These are phyloP conservation scores for Tragelaphus eurycerus DNA, from an alignment of 2,797 vertebrate species.

Conservation along the genomic window DNA sequence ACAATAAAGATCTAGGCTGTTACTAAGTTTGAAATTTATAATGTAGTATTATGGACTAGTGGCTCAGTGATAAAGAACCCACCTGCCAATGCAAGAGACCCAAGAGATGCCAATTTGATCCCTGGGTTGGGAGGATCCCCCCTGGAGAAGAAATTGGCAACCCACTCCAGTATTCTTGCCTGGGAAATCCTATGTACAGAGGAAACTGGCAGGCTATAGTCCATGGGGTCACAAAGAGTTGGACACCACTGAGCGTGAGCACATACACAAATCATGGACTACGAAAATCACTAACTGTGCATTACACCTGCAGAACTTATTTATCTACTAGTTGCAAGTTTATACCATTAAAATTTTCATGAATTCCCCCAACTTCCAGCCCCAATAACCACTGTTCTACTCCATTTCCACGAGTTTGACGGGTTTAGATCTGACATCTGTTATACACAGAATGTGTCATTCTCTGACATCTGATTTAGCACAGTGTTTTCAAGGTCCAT, in stretches of 20 bases:
- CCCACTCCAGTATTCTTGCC: not conserved
- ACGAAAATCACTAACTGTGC: not conserved
- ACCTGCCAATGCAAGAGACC: not conserved
- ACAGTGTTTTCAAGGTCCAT: not conserved
- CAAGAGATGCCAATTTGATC: not conserved
- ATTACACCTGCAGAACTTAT: not conserved
- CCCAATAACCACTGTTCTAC: not conserved
- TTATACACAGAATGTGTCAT: not conserved
- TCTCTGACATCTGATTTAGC: not conserved
- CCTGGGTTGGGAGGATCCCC: not conserved
- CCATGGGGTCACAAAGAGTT: not conserved
- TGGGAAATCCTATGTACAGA: not conserved
- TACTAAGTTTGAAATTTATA: not conserved
- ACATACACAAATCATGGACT: not conserved
- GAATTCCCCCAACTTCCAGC: not conserved
- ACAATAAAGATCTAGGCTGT: not conserved
- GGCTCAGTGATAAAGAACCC: not conserved
- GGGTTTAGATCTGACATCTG: not conserved
- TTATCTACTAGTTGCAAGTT: not conserved
- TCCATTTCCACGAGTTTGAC: not conserved
- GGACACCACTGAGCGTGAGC: not conserved
- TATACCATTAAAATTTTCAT: not conserved
- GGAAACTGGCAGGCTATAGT: not conserved
- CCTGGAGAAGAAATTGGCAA: not conserved
- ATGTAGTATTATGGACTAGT: not conserved